Evolutionary conservation across 1,140 invertebrate genomes (phyloP).

Genomic region (Plodia interpunctella): DNA sequence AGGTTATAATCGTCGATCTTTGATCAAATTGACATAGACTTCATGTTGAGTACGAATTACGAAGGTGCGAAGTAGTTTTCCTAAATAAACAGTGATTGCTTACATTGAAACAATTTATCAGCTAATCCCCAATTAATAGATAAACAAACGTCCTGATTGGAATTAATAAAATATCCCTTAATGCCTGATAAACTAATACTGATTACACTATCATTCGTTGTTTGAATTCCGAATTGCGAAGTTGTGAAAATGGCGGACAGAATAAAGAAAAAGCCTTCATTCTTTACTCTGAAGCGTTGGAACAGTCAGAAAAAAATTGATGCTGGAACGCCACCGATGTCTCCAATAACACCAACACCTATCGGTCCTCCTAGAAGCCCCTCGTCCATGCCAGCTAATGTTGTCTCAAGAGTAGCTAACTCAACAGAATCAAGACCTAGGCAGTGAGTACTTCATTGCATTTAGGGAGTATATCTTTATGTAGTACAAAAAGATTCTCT

Average conservation of each 20-base stretch:
- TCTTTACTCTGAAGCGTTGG: slow-evolving; percentile 56
- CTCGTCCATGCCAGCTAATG: background rate
- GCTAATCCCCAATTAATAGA: background rate
- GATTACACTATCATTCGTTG: background rate
- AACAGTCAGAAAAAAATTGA: slow-evolving; percentile 40
- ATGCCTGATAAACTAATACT: background rate
- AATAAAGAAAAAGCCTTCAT: slow-evolving; percentile 49
- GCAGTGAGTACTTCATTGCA: slow-evolving; percentile 10
- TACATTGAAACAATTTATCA: too few species aligned
- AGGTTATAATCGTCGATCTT: too few species aligned
- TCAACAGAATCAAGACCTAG: slow-evolving; percentile 22
- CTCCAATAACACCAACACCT: slow-evolving; percentile 12
- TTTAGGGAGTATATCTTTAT: too few species aligned
- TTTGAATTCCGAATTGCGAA: background rate
- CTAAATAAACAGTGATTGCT: too few species aligned
- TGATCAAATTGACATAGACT: too few species aligned
- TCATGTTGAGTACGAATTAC: too few species aligned
- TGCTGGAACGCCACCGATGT: slow-evolving; percentile 12
- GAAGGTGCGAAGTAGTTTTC: too few species aligned
- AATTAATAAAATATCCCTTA: background rate
- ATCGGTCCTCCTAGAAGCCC: slow-evolving; percentile 1
- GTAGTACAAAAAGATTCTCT: too few species aligned
- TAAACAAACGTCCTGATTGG: background rate
- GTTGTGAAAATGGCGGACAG: slow-evolving; percentile 51
- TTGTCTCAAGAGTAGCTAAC: background rate